A percentile compares a stretch with the other conserved stretches of the same genome.
phyloP scores from a whole-genome alignment of 2,888 invertebrate species.

The Hypselothyrea guttata region DNA sequence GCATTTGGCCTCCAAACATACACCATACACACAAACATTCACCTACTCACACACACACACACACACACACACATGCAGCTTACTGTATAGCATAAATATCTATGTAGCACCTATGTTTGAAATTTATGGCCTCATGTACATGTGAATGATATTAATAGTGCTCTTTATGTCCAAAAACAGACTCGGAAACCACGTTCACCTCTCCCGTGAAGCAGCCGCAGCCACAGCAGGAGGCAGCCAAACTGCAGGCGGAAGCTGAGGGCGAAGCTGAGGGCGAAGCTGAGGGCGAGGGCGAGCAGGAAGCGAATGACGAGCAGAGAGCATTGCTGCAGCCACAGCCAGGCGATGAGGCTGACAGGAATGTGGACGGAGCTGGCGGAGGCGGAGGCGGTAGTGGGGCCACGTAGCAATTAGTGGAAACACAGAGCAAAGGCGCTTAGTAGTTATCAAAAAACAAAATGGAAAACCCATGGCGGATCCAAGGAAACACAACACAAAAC shows the following conservation, averaged over 20 bases:
- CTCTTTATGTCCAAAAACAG: conserved; percentile 54
- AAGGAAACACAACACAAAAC: conserved; percentile 40
- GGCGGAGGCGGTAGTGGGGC: conserved; percentile 52
- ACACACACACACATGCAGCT: conserved; percentile 43
- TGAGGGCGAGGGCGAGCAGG: conserved; percentile 61
- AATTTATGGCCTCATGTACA: background rate
- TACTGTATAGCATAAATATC: conserved; percentile 57
- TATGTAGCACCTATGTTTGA: conserved; percentile 31
- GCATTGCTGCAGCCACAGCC: conserved; percentile 74
- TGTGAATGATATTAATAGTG: conserved; percentile 16
- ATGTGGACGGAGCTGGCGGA: conserved; percentile 13
- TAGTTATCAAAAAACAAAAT: conserved; percentile 33
- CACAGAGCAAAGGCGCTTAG: conserved; percentile 62
- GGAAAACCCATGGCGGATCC: conserved; percentile 22
- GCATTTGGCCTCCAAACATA: conserved; percentile 30
- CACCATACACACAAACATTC: conserved; percentile 8
- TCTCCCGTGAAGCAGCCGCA: conserved; percentile 71
- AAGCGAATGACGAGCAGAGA: conserved; percentile 81
- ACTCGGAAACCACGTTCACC: conserved; percentile 82
- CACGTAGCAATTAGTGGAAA: conserved; percentile 80
- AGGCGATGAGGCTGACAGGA: conserved; percentile 26
- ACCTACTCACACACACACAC: conserved; percentile 17
- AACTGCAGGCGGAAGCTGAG: conserved; percentile 18
- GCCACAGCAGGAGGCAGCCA: conserved; percentile 2
- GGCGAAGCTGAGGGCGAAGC: conserved; percentile 28